phyloP scores from a whole-genome alignment of 1,140 invertebrate species.

The Scylla paramamosain region DNA sequence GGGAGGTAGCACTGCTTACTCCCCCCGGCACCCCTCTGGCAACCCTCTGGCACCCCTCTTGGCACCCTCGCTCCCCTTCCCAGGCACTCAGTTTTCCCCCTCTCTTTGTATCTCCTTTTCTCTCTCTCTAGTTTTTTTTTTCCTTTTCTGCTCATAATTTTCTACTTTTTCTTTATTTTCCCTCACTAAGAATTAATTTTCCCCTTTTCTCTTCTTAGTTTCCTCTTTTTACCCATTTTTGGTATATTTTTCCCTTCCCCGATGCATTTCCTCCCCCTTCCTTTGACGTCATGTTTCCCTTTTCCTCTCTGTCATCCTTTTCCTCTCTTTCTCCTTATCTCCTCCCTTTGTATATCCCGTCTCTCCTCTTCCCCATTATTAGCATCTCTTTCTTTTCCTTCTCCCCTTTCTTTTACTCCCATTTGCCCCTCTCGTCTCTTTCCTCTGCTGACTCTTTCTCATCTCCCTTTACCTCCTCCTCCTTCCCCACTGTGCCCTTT shows the following conservation, averaged over 20 bases:
- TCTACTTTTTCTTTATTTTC: not conserved
- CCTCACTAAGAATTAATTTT: not conserved
- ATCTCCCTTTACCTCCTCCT: not conserved
- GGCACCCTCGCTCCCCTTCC: not conserved
- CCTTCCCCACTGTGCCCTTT: not conserved
- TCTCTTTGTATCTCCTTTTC: slow-evolving; percentile 12
- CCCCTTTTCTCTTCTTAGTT: too few species aligned
- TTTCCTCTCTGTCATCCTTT: not conserved
- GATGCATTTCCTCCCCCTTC: too few species aligned
- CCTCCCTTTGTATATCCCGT: not conserved
- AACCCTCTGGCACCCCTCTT: not conserved
- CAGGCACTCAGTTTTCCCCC: not conserved
- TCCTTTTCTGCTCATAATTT: not conserved
- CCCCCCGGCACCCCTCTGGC: not conserved
- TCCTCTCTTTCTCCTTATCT: not conserved
- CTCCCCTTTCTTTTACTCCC: too few species aligned
- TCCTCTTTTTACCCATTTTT: too few species aligned
- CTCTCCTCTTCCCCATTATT: not conserved
- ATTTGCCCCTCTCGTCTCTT: too few species aligned
- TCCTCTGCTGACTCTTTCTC: too few species aligned
- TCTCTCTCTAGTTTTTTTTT: slow-evolving; percentile 21
- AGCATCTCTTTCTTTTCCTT: not conserved
- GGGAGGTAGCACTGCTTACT: not conserved
- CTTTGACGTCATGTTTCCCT: too few species aligned
- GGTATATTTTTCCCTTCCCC: too few species aligned